Evolutionary conservation across 2,113 vertebrate genomes (phyloP), one percentile per base, ranked within the genome.

Genomic region (Odocoileus virginianus): DNA sequence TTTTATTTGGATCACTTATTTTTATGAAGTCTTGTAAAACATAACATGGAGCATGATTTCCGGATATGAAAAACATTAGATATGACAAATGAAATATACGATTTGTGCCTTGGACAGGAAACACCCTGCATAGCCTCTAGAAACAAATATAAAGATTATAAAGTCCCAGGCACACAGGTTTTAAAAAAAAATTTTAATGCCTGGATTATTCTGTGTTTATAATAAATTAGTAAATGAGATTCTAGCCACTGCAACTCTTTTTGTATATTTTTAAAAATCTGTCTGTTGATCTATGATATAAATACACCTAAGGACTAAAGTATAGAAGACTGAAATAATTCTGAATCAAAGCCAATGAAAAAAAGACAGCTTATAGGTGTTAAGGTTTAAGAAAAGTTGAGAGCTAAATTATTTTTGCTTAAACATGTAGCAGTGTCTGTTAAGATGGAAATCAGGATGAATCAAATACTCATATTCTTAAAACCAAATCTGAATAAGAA

Each of bases 1-100:
- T 96, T 97, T 97, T 97, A 93, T 94, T 97, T 96, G 97, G 86
- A 95, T 93, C 78, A 96, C 91, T 98, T 97, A 98, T 94, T 96
- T 98, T 98, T 98, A 98, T 47, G 91, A 94, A 96, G 87, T 94
- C 98, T 97, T 98, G 47, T 95, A 97, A 98, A 97, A 97, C 83
- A 95, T 97, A 96, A 97, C 97, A 93, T 95, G 50, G 52, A 94
- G 45, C 94, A 95, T 98, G 95, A 98, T 95, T 96, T 98, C 94
- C 14, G 36, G 89, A 97, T 97, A 89, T 96, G 83, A 97, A 97
- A 89, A 96, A 78, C 89, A 97, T 97, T 95, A 94, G 94, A 95
- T 94, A 92, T 92, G 96, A 98, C 93, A 97, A 94, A 94, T 95
- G 64, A 97, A 97, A 97, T 96, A 97, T 60, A 96, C 9, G 86